Conservation (phyloP, 2,113 vertebrate species). For the Thinocorus orbignyianus region DNA sequence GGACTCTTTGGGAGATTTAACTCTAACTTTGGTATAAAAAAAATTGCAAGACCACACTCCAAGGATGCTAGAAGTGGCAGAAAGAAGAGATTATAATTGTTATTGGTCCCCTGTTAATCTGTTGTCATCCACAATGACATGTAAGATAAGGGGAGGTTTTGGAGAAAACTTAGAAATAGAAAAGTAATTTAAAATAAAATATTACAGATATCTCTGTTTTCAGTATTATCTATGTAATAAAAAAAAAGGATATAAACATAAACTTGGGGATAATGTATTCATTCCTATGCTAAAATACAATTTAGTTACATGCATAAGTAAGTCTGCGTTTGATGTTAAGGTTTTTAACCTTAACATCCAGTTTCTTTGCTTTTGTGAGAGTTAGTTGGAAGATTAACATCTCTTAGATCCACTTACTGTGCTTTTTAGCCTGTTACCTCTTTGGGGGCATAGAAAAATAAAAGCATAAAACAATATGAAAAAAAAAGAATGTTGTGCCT, state of each 20-base stretch:
- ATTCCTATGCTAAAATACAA: background rate
- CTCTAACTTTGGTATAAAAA: background rate
- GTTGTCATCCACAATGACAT: background rate
- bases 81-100: background rate
- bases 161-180: background rate
- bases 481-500: background rate
- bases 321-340: background rate
- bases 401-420: background rate
- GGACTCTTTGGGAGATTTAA: background rate
- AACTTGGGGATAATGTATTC: background rate
- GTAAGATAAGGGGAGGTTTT: background rate
- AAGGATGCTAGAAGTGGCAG: background rate
- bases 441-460: background rate
- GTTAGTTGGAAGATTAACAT: background rate
- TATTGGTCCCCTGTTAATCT: background rate
- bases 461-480: background rate
- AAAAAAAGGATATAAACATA: background rate
- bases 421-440: background rate
- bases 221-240: background rate
- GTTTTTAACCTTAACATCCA: background rate
- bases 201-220: background rate
- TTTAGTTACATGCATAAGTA: background rate
- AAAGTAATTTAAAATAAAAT: background rate
- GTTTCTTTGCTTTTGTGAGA: background rate
- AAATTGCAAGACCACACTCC: background rate